Base-by-base conservation (phyloP, 1,140 invertebrate species). In the Mercenaria mercenaria region DNA sequence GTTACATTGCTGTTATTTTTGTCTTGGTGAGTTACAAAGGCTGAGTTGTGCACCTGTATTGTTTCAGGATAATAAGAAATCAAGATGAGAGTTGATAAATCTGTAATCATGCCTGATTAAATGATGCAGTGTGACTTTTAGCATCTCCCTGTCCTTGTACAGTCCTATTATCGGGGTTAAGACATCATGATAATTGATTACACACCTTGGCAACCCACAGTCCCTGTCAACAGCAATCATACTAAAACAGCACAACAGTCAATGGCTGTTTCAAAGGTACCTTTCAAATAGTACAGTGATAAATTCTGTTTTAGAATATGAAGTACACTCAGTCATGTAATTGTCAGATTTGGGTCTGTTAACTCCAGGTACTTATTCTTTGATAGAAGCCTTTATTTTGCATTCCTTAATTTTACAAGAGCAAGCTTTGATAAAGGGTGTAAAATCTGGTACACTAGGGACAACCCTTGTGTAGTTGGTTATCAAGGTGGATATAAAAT, bases 181-280 rank as follows among this genome's bases (percentile, higher is more conserved):
- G 34, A 18, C 67, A 72, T 72, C 29, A 13, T 72, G 67, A 72
- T 72, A 72, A 72, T 39, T 72, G 34, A 41, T 72, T 39, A 37
- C 67, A 72, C 37, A 41, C 23, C 20, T n/a, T 72, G 26, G 26
- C 15, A 37, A 34, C 26, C 23, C 67, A 4, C 32, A 72, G 34
- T 37, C 18, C 67, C 34, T 72, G 67, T 72, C 59, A 72, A 6
- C 67, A 39, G 6, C 29, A 72, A 39, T 39, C 8, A 39, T 39
- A 72, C 67, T 59, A 59, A 39, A 72, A 29, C n/a, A 56, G 43
- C 18, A 4, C 26, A 39, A 32, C 67, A 3, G n/a, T 8, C 67
- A n/a, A 72, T 32, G 67, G 67, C 20, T 72, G 67, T 72, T 72
- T 23, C 6, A 67, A 32, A 67, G 32, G 32, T 67, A n/a, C n/a